Base-by-base conservation (phyloP, 2,888 invertebrate genomes). In the Athrips mouffetella region DNA sequence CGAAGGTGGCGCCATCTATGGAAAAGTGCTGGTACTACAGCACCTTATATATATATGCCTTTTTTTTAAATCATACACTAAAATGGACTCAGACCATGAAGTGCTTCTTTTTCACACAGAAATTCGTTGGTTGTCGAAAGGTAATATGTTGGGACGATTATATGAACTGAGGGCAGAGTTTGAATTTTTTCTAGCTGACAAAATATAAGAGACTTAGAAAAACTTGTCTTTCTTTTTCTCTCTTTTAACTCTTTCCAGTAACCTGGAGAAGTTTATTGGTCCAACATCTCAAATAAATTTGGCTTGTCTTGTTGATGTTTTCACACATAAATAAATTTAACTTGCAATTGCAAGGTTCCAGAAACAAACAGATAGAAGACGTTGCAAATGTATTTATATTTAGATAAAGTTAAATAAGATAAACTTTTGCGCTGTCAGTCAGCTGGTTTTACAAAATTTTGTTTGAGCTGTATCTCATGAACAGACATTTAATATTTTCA, bases 61-160 rank as follows among this genome's bases (percentile, higher is more conserved):
- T n/a, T n/a, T n/a, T n/a, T n/a, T n/a, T n/a, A n/a, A n/a, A n/a
- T 44, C 23, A 40, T 11, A 27, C 13, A 16, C 37, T 27, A 48
- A 55, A 16, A 41, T 58, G 44, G 49, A 51, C 45, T 47, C 55
- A 30, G 47, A 49, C 6, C 48, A 52, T 35, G 23, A 54, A 46
- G 40, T 30, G 7, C 44, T 54, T 15, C 49, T 57, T 16, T 57
- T 51, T 29, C 49, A 53, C 35, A 55, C 57, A 51, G 48, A 58
- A 44, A 50, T 54, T 20, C 42, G 52, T 1, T 57, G 54, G 53
- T 33, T 54, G 7, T 54, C 53, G 8, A 57, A 52, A 53, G 49
- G 52, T 29, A 58, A 55, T 25, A 50, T 55, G 49, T 46, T 52
- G 47, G 30, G 30, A 37, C 50, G 54, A 39, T 42, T 55, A 29